Evolutionary conservation across 2,113 vertebrate species (phyloP).

Genomic region (Peromyscus californicus): DNA sequence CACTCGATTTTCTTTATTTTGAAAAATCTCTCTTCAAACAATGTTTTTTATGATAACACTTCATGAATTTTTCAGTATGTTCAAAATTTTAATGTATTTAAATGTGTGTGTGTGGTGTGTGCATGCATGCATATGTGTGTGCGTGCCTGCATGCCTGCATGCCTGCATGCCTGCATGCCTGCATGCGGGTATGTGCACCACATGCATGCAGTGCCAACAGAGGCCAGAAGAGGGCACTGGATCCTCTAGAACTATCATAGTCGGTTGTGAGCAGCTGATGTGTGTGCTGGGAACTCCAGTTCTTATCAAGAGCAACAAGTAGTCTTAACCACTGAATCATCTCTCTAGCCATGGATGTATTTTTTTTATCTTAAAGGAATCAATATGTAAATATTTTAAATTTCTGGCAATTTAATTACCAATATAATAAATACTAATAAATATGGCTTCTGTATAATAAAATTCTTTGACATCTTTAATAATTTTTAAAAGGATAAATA

Average conservation of each 20-base stretch:
- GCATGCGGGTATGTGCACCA: background rate
- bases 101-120: background rate
- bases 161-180: background rate
- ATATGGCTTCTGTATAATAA: background rate
- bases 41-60: background rate
- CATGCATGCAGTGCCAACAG: background rate
- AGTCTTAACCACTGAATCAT: background rate
- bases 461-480: background rate
- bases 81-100: background rate
- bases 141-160: rapidly evolving
- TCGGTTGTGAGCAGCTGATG: background rate
- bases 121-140: background rate
- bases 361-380: background rate
- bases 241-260: background rate
- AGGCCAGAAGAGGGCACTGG: background rate
- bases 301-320: background rate
- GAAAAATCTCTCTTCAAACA: background rate
- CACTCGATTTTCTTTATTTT: background rate
- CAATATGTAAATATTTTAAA: background rate
- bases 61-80: background rate
- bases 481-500: background rate
- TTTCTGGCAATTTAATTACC: background rate
- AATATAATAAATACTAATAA: background rate
- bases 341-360: background rate
- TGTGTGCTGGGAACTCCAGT: background rate